Conservation (phyloP, 2,888 invertebrate species). For the Masnerella sp. region DNA sequence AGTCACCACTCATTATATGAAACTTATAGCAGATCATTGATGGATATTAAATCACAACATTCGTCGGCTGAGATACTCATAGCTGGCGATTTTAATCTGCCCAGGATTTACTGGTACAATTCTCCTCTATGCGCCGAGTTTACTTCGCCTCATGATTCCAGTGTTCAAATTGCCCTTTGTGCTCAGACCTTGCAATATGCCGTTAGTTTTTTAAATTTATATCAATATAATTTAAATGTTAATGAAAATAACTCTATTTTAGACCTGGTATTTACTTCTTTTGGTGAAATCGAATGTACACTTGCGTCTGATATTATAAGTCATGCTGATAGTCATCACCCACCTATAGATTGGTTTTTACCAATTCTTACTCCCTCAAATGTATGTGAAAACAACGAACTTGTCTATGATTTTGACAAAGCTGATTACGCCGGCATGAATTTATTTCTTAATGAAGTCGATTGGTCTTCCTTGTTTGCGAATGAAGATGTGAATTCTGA, state of each 20-base stretch:
- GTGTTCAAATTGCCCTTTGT: too few species aligned
- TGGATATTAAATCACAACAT: not conserved
- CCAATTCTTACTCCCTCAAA: too few species aligned
- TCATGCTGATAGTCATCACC: too few species aligned
- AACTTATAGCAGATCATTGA: not conserved
- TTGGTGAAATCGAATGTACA: not conserved
- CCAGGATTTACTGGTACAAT: not conserved
- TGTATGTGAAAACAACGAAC: too few species aligned
- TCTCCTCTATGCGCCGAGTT: not conserved
- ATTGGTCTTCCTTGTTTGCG: not conserved
- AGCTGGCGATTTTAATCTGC: not conserved
- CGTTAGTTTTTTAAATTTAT: not conserved
- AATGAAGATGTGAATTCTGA: conserved; percentile 2
- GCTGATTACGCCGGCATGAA: not conserved
- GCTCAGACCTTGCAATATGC: too few species aligned
- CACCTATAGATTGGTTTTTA: too few species aligned
- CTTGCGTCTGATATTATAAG: too few species aligned
- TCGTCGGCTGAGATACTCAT: not conserved
- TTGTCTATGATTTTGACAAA: not conserved
- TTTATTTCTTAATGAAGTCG: not conserved
- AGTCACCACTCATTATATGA: not conserved
- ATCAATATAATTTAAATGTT: not conserved
- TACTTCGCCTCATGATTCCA: not conserved
- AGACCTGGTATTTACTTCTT: not conserved
- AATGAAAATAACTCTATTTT: not conserved